A percentile compares a stretch with the other conserved stretches of the same genome.
phyloP scores from a whole-genome alignment of 2,888 invertebrate species.

The Resseliella maxima region DNA sequence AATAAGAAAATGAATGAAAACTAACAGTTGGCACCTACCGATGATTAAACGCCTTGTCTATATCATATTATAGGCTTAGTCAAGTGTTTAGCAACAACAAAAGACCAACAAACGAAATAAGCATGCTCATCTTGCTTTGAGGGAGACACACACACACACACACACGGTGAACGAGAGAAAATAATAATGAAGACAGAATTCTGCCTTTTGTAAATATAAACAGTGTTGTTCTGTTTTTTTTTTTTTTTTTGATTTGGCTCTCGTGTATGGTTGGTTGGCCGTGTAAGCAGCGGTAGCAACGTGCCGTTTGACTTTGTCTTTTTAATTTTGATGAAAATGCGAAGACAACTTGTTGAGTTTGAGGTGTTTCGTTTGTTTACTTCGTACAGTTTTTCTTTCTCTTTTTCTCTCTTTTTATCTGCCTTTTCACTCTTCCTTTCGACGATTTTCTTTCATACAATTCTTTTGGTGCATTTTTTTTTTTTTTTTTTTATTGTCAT shows the following conservation, averaged over 20 bases:
- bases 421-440: too few species aligned
- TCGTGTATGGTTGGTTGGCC: background rate
- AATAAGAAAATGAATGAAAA: constrained; percentile 29
- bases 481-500: background rate
- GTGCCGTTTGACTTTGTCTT: background rate
- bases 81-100: constrained; percentile 23
- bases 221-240: too few species aligned
- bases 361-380: background rate
- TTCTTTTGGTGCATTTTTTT: background rate
- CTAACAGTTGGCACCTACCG: constrained; percentile 17
- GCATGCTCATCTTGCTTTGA: background rate
- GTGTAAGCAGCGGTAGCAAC: background rate
- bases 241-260: too few species aligned
- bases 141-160: background rate
- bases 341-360: constrained; percentile 37
- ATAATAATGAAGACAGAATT: background rate
- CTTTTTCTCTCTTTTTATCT: too few species aligned
- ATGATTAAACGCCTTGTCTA: constrained; percentile 9
- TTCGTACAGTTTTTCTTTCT: background rate
- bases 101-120: background rate
- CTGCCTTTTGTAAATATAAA: constrained; percentile 22
- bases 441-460: background rate
- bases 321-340: constrained; percentile 1
- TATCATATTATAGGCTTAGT: constrained; percentile 14
- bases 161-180: background rate